phyloP scores from a whole-genome alignment of 2,113 vertebrate species.

The Pelecanus crispus region DNA sequence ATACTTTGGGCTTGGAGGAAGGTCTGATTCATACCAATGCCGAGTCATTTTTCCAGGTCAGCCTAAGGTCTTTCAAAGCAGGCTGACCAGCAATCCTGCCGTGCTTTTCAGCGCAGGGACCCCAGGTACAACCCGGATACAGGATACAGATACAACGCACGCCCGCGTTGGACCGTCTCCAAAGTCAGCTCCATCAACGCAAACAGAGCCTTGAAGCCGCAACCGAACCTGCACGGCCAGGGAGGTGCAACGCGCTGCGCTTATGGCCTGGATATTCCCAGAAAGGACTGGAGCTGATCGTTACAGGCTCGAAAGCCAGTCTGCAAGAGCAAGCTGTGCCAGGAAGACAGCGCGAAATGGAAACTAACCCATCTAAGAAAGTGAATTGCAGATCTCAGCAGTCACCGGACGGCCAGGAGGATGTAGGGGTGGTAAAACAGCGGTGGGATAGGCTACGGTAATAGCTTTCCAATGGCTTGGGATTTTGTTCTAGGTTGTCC shows the following conservation, averaged over 20 bases:
- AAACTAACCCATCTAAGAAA: neutral
- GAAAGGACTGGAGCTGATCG: neutral
- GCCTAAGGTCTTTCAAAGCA: neutral
- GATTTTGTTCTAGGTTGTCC: neutral
- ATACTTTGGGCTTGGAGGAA: neutral
- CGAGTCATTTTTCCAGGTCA: neutral
- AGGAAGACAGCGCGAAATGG: neutral
- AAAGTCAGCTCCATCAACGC: neutral
- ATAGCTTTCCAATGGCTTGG: neutral
- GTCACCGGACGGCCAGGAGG: neutral
- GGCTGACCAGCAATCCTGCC: neutral
- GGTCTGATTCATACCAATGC: neutral
- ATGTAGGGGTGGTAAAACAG: neutral
- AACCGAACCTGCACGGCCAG: neutral
- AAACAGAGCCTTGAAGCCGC: neutral
- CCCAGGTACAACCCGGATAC: rapidly evolving
- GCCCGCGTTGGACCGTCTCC: rapidly evolving
- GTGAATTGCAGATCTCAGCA: neutral
- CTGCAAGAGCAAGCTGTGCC: neutral
- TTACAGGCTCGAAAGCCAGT: neutral
- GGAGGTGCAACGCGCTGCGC: neutral
- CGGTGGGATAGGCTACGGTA: neutral
- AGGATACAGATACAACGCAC: no score
- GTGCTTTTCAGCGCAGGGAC: neutral
- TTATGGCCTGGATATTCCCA: neutral